Evolutionary conservation across 2,113 vertebrate genomes (phyloP).

Genomic region (Etheostoma spectabile): DNA sequence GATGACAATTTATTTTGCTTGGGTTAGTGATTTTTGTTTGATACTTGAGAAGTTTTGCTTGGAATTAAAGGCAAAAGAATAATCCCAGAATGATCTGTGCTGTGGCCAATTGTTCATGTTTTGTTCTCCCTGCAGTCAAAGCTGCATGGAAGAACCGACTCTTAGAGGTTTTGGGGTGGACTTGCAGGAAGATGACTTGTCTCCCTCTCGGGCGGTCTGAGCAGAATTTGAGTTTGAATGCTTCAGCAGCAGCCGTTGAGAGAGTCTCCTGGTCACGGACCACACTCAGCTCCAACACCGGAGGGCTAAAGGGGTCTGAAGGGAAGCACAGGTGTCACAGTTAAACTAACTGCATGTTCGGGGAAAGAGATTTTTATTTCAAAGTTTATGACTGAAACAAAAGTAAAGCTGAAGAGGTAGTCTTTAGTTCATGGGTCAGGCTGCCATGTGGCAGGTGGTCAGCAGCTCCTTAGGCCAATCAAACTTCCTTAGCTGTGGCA

Average conservation of each 20-base stretch:
- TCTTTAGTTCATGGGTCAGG: too few species aligned
- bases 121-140: neutral
- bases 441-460: too few species aligned
- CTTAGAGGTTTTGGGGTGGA: neutral
- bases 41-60: too few species aligned
- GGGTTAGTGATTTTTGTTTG: too few species aligned
- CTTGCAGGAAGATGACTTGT: neutral
- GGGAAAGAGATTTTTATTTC: too few species aligned
- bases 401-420: too few species aligned
- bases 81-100: too few species aligned
- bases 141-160: neutral
- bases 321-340: neutral
- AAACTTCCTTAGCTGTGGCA: too few species aligned
- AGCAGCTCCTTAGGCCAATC: too few species aligned
- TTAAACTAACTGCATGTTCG: neutral
- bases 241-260: constrained; percentile 23
- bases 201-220: constrained; percentile 1
- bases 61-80: too few species aligned
- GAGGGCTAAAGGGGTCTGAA: neutral
- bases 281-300: constrained; percentile 6
- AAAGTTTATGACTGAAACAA: too few species aligned
- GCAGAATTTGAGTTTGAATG: neutral
- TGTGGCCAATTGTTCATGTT: neutral
- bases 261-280: constrained; percentile 19
- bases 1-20: too few species aligned